Evolutionary conservation across 2,113 vertebrate genomes (phyloP).

Genomic region (Myodes glareolus): DNA sequence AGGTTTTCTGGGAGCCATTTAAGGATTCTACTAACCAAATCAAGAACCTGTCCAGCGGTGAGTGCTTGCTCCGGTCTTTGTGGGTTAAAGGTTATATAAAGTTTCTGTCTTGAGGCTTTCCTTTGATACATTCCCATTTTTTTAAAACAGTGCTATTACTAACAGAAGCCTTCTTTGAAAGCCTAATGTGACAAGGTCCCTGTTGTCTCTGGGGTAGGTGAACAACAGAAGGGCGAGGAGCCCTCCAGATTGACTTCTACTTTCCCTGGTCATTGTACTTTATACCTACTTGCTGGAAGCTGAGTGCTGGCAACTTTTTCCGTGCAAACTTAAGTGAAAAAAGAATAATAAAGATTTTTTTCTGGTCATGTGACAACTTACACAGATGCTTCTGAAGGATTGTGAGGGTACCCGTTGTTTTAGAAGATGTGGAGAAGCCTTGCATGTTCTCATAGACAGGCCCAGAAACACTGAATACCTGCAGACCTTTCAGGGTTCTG

Average conservation of each 20-base stretch:
- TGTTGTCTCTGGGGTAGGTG: neutral
- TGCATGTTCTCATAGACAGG: neutral
- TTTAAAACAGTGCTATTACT: slow-evolving; percentile 25
- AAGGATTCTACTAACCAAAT: slow-evolving; percentile 53
- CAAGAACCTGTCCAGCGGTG: slow-evolving; percentile 4
- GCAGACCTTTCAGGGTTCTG: neutral
- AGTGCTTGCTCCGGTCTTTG: neutral
- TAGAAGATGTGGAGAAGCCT: neutral
- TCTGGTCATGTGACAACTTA: neutral
- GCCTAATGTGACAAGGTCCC: neutral
- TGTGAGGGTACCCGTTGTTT: neutral
- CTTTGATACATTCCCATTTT: slow-evolving; percentile 33
- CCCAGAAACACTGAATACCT: neutral
- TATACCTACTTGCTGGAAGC: neutral
- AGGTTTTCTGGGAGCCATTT: slow-evolving; percentile 48
- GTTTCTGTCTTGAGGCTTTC: slow-evolving; percentile 21
- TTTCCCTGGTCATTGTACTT: neutral
- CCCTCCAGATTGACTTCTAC: neutral
- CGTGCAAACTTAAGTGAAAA: slow-evolving; percentile 24
- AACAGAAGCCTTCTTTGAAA: neutral
- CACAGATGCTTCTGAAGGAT: neutral
- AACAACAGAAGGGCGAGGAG: neutral
- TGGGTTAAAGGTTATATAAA: slow-evolving; percentile 52
- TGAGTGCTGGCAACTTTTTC: neutral
- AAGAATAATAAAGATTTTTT: neutral